Evolutionary conservation across 1,140 invertebrate species (phyloP), one percentile per base, ranked within the genome.

Genomic region (Dendrolimus punctatus): DNA sequence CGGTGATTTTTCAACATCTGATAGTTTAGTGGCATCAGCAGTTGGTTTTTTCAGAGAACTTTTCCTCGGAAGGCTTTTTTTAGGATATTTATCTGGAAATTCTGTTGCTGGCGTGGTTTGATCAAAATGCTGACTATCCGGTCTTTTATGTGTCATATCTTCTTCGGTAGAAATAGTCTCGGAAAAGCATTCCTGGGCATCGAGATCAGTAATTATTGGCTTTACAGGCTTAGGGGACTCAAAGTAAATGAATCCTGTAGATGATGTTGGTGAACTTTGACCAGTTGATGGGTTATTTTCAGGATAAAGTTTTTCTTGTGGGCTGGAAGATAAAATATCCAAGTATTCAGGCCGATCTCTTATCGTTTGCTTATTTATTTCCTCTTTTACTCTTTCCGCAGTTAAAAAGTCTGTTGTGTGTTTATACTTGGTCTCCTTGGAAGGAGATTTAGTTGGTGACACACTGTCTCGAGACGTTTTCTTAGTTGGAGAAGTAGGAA

Each of bases 221-320:
- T 68, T 69, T 37, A 82, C 72, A 23, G 54, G 58, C 55, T 53
- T 61, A 36, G 80, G 64, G 45, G 78, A 77, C 44, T 80, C 72
- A 52, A 77, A 87, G 52, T 88, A 84, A 40, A 83, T 72, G 55
- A 88, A 87, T 6, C 85, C 87, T 66, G 86, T 85, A n/a, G 85
- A 86, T 36, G 85, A 87, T 49, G 87, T 88, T 5, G 87, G 87
- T 39, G 87, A 88, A 58, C 83, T 87, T 64, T 86, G 82, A 23
- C 74, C 78, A 52, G 74, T 84, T 8, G 77, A 81, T 36, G 75
- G 68, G 43, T 64, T 74, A 39, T 60, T 74, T 58, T 86, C 85
- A 36, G 53, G 39, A 67, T 83, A 85, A 37, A 73, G 70, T 64
- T 80, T 83, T 46, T 79, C 70, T 36, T 79, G 83, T 39, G 85